Evolutionary conservation across 2,797 vertebrate genomes (phyloP).

Genomic region (Pachyuromys duprasi): DNA sequence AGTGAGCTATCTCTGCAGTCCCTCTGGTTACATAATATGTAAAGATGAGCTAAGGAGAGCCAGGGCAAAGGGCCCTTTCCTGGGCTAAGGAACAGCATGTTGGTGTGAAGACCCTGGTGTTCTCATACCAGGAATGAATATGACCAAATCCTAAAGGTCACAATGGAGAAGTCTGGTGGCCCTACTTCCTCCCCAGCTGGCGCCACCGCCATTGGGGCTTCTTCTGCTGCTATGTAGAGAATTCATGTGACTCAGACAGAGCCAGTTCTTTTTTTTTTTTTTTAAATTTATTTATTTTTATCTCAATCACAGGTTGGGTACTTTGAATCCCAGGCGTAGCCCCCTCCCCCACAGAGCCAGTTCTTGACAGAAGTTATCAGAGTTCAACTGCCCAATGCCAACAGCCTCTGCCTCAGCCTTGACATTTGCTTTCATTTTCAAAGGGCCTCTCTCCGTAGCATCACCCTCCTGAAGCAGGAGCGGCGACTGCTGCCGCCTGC

Average conservation of each 20-base stretch:
- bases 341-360: too few relatives aligned
- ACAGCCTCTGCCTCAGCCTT: not conserved
- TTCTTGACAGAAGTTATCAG: not conserved
- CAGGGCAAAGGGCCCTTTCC: not conserved
- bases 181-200: not conserved
- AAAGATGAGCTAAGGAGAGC: not conserved
- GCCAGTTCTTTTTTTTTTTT: too few relatives aligned
- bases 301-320: too few relatives aligned
- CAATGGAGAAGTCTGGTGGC: not conserved
- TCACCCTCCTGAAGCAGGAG: not conserved
- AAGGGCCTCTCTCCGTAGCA: not conserved
- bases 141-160: not conserved
- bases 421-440: slow-evolving; percentile 1
- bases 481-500: not conserved
- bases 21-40: not conserved
- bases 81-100: not conserved
- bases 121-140: not conserved
- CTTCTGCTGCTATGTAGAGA: not conserved
- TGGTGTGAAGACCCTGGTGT: not conserved
- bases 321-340: too few relatives aligned
- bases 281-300: too few relatives aligned
- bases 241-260: slow-evolving; percentile 12
- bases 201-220: not conserved
- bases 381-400: not conserved
- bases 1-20: not conserved